Percentiles rank a stretch among this genome's conserved stretches.
Evolutionary conservation across 2,113 vertebrate species (phyloP).

Genomic region (Rutilus rutilus): DNA sequence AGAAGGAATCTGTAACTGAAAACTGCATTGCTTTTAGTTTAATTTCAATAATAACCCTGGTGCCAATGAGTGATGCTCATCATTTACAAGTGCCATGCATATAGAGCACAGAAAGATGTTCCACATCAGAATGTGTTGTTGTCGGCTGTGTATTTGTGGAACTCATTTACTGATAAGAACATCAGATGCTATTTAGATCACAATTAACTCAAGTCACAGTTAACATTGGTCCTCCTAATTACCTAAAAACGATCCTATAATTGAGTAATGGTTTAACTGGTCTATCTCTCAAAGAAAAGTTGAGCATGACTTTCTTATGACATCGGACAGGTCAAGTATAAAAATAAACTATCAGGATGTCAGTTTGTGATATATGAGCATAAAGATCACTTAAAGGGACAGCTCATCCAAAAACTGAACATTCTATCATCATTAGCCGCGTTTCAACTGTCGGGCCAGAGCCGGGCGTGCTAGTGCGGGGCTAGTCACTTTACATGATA

Average conservation of each 20-base stretch:
- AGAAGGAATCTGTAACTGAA: background rate
- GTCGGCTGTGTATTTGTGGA: background rate
- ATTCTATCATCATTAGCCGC: background rate
- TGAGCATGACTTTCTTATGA: background rate
- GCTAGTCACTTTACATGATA: too few relatives aligned
- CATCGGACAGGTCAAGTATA: background rate
- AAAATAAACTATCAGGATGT: background rate
- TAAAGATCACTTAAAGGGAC: background rate
- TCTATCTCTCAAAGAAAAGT: background rate
- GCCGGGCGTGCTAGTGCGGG: too few relatives aligned
- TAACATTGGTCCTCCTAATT: conserved; percentile 31
- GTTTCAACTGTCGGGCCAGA: too few relatives aligned
- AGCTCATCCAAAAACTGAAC: background rate
- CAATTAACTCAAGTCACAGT: conserved; percentile 17
- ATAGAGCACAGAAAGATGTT: background rate
- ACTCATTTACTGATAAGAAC: conserved; percentile 23
- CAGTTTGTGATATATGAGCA: background rate
- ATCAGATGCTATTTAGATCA: conserved; percentile 10
- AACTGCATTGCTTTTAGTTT: background rate
- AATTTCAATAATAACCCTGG: background rate
- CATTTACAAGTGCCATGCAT: background rate
- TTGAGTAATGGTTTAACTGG: background rate
- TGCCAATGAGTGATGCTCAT: background rate
- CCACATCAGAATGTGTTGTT: background rate
- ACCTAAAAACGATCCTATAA: background rate